Base-by-base conservation (phyloP, 2,888 invertebrate species). In the Adela reaumurella region DNA sequence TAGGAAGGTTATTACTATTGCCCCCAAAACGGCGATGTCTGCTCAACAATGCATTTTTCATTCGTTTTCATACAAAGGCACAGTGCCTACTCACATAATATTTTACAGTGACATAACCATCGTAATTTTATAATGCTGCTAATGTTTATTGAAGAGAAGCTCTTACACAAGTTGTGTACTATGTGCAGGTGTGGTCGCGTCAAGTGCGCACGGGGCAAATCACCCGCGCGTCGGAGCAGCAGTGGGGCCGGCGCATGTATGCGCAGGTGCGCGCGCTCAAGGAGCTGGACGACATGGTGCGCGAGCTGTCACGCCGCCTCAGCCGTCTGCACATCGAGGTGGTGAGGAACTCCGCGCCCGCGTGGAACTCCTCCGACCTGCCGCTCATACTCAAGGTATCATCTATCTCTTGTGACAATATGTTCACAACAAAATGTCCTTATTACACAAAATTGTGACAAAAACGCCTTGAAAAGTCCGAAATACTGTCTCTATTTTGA, bases 241-340 rank as follows among this genome's bases (percentile, higher is more conserved):
- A 68, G 0, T 94, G 93, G 93, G 88, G 89, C 2, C 72, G 74
- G 0, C 74, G 82, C 2, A 85, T 86, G 65, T 88, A 82, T 63
- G 80, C 94, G 20, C 90, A 90, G 59, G 63, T 87, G 43, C 83
- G 84, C n/a, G 83, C 88, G 0, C 66, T 94, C 47, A 79, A 81
- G 5, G 94, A 94, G 61, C 84, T 92, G 63, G 81, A 87, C 57
- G 81, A 85, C 19, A 64, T 94, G 50, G 83, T 90, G 1, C 67
- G 73, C 0, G 95, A 96, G 55, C 67, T 96, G 43, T 83, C 79
- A 14, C 51, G 58, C 18, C 81, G 94, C 1, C 76, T 94, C 4
- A 61, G 71, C 1, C 49, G 59, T 0, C 65, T 88, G 51, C 84
- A 87, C 47, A 85, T 94, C 44, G 80, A 77, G 43, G 70, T 81